Evolutionary conservation across 2,888 invertebrate genomes (phyloP).

Genomic region (Rapana venosa): DNA sequence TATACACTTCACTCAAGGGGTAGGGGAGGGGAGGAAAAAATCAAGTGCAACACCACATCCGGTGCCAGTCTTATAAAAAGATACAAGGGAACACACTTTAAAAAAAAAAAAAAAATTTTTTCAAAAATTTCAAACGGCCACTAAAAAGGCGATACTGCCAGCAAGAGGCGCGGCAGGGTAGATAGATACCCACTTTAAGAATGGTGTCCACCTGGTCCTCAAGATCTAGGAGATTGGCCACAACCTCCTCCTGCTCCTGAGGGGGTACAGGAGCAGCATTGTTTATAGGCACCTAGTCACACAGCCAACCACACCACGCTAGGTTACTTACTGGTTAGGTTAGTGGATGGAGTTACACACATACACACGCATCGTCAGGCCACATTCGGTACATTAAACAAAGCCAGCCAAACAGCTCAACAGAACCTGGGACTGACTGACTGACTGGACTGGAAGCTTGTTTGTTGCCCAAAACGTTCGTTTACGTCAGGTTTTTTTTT

Average conservation of each 20-base stretch:
- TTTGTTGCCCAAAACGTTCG: no score
- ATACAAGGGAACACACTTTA: background rate
- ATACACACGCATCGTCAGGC: conserved; percentile 4
- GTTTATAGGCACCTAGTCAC: conserved; percentile 54
- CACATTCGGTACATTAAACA: background rate
- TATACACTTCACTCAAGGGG: no score
- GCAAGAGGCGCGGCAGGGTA: background rate
- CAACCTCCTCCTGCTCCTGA: conserved; percentile 55
- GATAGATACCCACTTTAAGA: conserved; percentile 54
- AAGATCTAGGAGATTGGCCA: conserved; percentile 63
- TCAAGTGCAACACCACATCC: no score
- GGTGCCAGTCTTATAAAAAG: no score
- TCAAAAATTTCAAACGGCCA: background rate
- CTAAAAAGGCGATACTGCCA: background rate
- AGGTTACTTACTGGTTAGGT: conserved; percentile 38
- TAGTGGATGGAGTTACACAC: background rate
- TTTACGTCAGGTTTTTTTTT: no score
- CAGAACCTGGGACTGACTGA: background rate
- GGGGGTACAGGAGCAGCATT: conserved; percentile 53
- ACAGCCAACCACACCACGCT: conserved; percentile 37
- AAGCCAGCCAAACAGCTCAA: background rate
- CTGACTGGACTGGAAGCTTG: no score
- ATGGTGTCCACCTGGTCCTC: conserved; percentile 69
- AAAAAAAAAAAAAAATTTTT: no score
- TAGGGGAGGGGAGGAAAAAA: no score